Evolutionary conservation across 2,888 invertebrate genomes (phyloP), one percentile per base, ranked within the genome.

Genomic region (Drosophila borborema): DNA sequence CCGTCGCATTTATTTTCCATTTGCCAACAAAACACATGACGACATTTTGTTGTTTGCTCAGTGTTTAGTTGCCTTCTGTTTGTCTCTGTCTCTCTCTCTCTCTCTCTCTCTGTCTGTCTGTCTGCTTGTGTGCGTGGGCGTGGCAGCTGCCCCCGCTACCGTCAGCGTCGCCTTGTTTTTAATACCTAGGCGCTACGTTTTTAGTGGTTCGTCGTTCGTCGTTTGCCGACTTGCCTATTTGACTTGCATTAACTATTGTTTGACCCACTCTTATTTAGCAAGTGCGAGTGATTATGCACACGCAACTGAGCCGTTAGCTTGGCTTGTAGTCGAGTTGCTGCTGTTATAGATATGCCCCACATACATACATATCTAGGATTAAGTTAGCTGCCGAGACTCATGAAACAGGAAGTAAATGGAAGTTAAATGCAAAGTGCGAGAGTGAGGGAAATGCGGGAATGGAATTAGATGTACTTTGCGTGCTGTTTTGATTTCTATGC

Each of bases 1-100:
- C 31, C 59, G 54, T 78, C 77, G 70, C 77, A 78, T 68, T 78
- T 68, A 60, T 76, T 80, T 78, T 76, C 77, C 81, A 72, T 78
- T 78, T 79, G 82, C 64, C 66, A 76, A 77, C 89, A 62, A 55
- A 62, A 55, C 70, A 67, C 67, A 86, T 86, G 90, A 83, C 90
- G 90, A 89, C 87, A 89, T 86, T 84, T 82, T 73, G 74, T 79
- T 88, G 83, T 88, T 86, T 85, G 77, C 88, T 61, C 64, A 67
- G 72, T 72, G 74, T 68, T 76, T 74, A 73, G 79, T 64, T 70
- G 65, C 66, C 59, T 41, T 48, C 38, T 69, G 34, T 62, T 63
- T 63, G 41, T 18, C 49, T 16, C 31, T n/a, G 23, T 34, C 53
- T 31, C 18, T 8, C 16, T 38, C 18, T 55, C 28, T 28, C 28